Conservation (phyloP, 2,888 invertebrate genomes). For the Aporophyla lueneburgensis region DNA sequence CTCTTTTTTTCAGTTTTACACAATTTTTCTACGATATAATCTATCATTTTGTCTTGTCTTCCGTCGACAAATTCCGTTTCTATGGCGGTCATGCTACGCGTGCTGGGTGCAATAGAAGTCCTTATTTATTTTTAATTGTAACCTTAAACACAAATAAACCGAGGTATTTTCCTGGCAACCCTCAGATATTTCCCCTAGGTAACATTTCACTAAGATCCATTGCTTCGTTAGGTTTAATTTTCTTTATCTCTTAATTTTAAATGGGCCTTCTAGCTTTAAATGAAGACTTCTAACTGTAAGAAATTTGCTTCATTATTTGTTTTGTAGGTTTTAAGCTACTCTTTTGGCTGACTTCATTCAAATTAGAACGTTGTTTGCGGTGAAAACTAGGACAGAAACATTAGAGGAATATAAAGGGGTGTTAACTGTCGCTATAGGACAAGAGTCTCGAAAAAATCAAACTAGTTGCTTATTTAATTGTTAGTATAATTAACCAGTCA, state of each 20-base stretch:
- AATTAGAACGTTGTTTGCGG: background rate
- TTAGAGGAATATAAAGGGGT: too few species aligned
- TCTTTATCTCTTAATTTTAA: constrained; percentile 26
- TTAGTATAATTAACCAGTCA: too few species aligned
- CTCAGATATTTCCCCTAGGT: constrained; percentile 40
- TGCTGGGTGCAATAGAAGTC: background rate
- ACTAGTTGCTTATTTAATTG: too few species aligned
- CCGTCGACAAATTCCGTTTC: too few species aligned
- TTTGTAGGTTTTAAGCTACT: background rate
- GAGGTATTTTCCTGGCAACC: background rate
- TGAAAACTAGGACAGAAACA: background rate
- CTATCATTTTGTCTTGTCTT: too few species aligned
- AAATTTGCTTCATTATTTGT: background rate
- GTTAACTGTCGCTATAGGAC: too few species aligned
- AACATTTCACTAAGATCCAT: constrained; percentile 35
- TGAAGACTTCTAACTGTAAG: background rate
- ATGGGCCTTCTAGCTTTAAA: background rate
- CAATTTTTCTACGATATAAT: too few species aligned
- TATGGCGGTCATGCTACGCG: too few species aligned
- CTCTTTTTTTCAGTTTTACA: too few species aligned
- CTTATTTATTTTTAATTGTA: constrained; percentile 12
- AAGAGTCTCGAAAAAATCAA: too few species aligned
- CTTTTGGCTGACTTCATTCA: background rate
- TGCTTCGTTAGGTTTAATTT: constrained; percentile 26
- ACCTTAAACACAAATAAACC: constrained; percentile 19